Evolutionary conservation across 2,888 invertebrate species (phyloP), one percentile per base, ranked within the genome.

Genomic region (Phaonia tiefii): DNA sequence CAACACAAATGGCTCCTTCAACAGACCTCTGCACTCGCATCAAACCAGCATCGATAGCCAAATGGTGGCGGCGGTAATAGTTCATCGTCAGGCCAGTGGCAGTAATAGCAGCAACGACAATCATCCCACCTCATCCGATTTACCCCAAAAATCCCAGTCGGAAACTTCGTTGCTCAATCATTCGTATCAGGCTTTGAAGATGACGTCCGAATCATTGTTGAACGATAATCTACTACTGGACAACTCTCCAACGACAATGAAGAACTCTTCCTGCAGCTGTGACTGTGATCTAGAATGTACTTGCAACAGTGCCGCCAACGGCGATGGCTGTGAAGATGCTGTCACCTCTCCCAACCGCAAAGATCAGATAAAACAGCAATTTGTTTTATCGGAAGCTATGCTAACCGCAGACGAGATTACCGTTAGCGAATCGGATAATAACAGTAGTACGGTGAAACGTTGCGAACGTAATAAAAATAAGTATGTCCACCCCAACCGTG

Each of bases 361-460:
- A 13, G 86, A 86, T 63, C 75, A 66, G 13, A 74, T 37, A 74
- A 82, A 63, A 69, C 75, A 69, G 74, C 31, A 82, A 69, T 76
- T 82, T 66, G 54, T 71, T 60, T 42, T 79, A 22, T 76, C 79
- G 10, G 84, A 84, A 77, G 83, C 83, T 46, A 89, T 89, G 88
- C 80, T 89, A 4, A 87, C 87, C 10, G 89, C 88, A 0, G 89
- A 89, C 75, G 89, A 89, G 82, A 89, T 89, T 37, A 89, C 89
- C 2, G 89, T 89, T 72, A 89, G 89, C 46, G 89, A 89, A 51
- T 89, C 89, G 31, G 89, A 89, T 75, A 89, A 89, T 70, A 89
- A 89, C 60, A 89, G 89, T 79, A 88, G 88, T 15, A 89, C 88
- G 83, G 85, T 88, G 25, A 89, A 89, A 49, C 81, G 83, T 31